Conservation (phyloP, 1,140 invertebrate species). For the Monomorium pharaonis region DNA sequence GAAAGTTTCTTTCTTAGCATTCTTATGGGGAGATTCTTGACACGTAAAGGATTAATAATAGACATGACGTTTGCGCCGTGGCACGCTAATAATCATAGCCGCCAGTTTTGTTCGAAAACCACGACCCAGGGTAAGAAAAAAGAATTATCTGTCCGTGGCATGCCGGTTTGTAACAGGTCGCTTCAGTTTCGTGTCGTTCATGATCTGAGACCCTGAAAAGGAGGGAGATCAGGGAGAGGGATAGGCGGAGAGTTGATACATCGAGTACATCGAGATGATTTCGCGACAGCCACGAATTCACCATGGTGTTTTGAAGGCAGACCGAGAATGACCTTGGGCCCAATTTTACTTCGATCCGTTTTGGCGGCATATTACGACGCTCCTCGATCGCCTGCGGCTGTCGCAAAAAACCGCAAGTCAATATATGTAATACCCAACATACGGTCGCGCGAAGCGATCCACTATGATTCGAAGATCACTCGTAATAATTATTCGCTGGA, state of each 20-base stretch:
- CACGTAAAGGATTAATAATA: constrained; percentile 29
- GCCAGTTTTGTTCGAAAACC: constrained; percentile 21
- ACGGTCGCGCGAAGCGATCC: not conserved
- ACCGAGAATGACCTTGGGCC: not conserved
- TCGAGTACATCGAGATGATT: constrained; percentile 16
- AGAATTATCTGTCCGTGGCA: constrained; percentile 19
- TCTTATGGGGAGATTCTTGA: not conserved
- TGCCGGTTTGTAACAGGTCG: not conserved
- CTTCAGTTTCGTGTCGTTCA: not conserved
- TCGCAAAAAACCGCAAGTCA: not conserved
- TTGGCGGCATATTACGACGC: not conserved
- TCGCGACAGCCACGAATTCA: not conserved
- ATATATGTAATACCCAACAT: not conserved
- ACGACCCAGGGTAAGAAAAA: constrained; percentile 27
- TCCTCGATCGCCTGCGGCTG: not conserved
- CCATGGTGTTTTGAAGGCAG: not conserved
- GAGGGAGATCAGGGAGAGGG: not conserved
- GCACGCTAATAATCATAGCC: constrained; percentile 6
- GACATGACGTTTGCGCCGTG: constrained; percentile 16
- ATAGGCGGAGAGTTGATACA: not conserved
- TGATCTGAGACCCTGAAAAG: not conserved
- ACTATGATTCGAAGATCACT: not conserved
- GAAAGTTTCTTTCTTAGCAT: not conserved
- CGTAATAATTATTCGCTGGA: not conserved
- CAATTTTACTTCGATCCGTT: constrained; percentile 10